Percentiles rank a stretch among this genome's conserved stretches.
phyloP scores from a whole-genome alignment of 2,888 invertebrate species.

The Leptinotarsa tumamoca region DNA sequence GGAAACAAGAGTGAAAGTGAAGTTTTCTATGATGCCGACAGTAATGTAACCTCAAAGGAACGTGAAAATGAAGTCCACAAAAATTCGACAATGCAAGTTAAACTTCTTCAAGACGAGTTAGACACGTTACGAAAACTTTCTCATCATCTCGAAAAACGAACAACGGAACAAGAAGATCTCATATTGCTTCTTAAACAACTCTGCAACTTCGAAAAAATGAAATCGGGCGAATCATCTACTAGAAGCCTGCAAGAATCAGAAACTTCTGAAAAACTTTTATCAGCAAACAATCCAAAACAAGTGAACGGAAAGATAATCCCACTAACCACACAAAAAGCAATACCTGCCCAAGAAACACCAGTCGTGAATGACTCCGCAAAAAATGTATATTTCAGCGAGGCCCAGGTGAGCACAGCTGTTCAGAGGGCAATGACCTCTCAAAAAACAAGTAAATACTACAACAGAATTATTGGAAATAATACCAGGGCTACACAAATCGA shows the following conservation, averaged over 20 bases:
- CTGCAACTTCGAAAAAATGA: slow-evolving; percentile 1
- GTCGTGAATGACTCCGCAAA: not conserved
- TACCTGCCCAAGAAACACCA: not conserved
- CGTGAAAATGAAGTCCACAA: slow-evolving; percentile 2
- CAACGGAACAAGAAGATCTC: slow-evolving; percentile 2
- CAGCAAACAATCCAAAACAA: slow-evolving; percentile 3
- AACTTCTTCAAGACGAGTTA: slow-evolving; percentile 10
- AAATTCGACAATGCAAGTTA: not conserved
- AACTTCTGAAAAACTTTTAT: not conserved
- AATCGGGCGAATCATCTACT: not conserved
- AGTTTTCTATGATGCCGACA: not conserved
- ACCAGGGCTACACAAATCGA: slow-evolving; percentile 7
- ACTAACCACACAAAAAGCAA: slow-evolving; percentile 6
- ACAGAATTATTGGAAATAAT: slow-evolving; percentile 11
- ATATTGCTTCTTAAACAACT: slow-evolving; percentile 17
- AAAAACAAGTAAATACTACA: slow-evolving; percentile 9
- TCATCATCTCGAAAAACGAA: not conserved
- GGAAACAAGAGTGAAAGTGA: not conserved
- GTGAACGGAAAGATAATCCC: not conserved
- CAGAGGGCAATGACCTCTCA: slow-evolving; percentile 1
- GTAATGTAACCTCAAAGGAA: slow-evolving; percentile 12
- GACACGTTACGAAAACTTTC: not conserved
- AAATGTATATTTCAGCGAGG: slow-evolving; percentile 2
- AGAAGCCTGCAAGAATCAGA: not conserved
- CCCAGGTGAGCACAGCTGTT: not conserved